phyloP scores from a whole-genome alignment of 2,113 vertebrate genomes.

The Megaptera novaeangliae region DNA sequence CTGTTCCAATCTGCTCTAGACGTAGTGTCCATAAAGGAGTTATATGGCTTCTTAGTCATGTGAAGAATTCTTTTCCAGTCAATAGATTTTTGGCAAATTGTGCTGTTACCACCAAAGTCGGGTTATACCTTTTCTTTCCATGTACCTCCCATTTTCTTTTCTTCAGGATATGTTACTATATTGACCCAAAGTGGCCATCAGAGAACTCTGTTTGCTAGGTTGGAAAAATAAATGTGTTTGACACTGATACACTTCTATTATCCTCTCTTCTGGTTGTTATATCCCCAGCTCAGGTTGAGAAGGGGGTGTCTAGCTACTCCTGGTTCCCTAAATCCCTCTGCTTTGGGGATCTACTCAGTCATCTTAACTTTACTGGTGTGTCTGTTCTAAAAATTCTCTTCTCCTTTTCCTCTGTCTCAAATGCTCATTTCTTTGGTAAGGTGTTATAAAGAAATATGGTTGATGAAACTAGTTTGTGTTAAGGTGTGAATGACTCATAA shows the following conservation, averaged over 20 bases:
- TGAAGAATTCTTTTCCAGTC: background rate
- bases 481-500: background rate
- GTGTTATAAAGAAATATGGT: background rate
- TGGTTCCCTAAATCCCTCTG: background rate
- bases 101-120: background rate
- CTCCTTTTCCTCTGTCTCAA: background rate
- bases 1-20: accelerated
- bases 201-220: background rate
- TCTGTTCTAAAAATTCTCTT: background rate
- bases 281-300: accelerated
- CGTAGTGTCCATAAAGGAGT: background rate
- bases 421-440: background rate
- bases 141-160: background rate
- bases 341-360: background rate
- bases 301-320: accelerated
- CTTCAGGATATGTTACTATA: background rate
- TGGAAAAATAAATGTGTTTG: background rate
- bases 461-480: constrained; percentile 6
- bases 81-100: background rate
- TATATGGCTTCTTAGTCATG: background rate
- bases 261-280: background rate
- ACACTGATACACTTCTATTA: background rate
- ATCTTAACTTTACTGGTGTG: background rate
- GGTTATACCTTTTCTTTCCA: background rate
- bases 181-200: background rate